Conservation (phyloP, 1,140 invertebrate species). For the Tetramorium parvispinum region DNA sequence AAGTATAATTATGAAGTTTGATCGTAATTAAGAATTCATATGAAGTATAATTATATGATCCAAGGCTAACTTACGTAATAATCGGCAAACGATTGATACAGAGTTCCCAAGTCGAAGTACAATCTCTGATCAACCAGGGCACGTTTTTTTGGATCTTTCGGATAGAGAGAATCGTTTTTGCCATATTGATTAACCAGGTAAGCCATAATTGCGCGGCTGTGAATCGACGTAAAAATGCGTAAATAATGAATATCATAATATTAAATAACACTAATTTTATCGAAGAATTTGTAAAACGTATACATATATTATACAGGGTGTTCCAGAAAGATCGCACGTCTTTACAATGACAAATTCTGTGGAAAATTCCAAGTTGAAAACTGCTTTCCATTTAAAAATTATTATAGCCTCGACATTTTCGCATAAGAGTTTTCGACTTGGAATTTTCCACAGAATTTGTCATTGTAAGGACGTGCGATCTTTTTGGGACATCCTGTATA, state of each 20-base stretch:
- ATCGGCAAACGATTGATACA: conserved; percentile 89
- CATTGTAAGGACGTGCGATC: no score
- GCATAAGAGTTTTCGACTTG: no score
- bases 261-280: neutral
- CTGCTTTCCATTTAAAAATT: no score
- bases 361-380: no score
- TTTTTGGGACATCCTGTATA: no score
- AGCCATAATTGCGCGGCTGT: conserved; percentile 89
- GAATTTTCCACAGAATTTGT: no score
- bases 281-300: neutral
- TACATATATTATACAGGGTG: no score
- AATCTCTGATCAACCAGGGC: conserved; percentile 91
- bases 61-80: conserved; percentile 86
- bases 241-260: neutral
- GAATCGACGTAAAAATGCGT: neutral
- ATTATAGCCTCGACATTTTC: no score
- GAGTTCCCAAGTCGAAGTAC: conserved; percentile 90
- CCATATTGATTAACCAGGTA: conserved; percentile 91
- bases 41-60: neutral
- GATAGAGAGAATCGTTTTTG: conserved; percentile 90
- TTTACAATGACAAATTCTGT: no score
- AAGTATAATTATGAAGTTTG: neutral
- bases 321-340: no score
- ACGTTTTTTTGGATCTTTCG: conserved; percentile 88
- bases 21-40: no score